Evolutionary conservation across 2,888 invertebrate species (phyloP).

Genomic region (Caenorhabditis sp.): DNA sequence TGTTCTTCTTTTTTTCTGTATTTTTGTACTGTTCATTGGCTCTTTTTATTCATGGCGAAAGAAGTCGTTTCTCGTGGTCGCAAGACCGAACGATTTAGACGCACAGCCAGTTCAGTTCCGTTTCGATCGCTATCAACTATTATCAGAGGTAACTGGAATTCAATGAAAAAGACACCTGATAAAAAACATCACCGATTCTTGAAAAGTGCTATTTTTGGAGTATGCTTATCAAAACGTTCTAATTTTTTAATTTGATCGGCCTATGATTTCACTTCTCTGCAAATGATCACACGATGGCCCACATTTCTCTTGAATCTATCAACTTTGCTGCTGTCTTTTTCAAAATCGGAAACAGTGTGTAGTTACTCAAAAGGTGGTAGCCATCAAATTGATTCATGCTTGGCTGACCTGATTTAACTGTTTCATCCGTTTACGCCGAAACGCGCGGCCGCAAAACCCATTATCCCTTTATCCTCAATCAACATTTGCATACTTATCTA

Average conservation of each 20-base stretch:
- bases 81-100: not conserved
- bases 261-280: no score
- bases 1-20: not conserved
- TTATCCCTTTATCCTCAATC: slow-evolving; percentile 47
- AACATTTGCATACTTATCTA: slow-evolving; percentile 44
- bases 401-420: slow-evolving; percentile 55
- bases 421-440: slow-evolving; percentile 44
- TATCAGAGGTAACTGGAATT: slow-evolving; percentile 35
- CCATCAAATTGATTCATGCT: slow-evolving; percentile 44
- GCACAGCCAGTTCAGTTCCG: slow-evolving; percentile 20
- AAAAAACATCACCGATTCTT: slow-evolving; percentile 20
- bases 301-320: slow-evolving; percentile 9
- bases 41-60: not conserved
- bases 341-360: slow-evolving; percentile 8
- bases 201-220: slow-evolving; percentile 31
- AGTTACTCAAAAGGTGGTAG: slow-evolving; percentile 26
- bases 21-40: not conserved
- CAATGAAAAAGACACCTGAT: slow-evolving; percentile 13
- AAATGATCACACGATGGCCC: not conserved
- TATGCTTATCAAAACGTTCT: not conserved
- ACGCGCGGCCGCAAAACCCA: slow-evolving; percentile 10
- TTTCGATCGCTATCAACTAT: slow-evolving; percentile 37
- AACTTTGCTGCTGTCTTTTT: slow-evolving; percentile 4
- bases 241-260: not conserved
- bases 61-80: not conserved